Base-by-base conservation (phyloP, 23 tunicate genomes). In the Diplosoma virens region DNA sequence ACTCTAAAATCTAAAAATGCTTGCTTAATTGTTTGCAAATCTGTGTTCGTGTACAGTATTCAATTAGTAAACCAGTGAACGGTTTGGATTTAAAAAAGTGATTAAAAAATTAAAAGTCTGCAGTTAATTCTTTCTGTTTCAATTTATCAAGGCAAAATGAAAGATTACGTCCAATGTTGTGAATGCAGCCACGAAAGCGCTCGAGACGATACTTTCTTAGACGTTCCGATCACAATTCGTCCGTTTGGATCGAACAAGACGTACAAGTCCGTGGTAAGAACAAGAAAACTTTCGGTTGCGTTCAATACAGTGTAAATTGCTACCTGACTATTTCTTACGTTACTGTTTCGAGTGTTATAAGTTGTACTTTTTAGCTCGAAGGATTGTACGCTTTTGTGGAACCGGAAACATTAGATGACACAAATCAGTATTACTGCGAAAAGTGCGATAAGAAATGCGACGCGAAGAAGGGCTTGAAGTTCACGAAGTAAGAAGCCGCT, bases 101-200 rank as follows among this genome's bases (percentile, higher is more conserved):
- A n/a, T n/a, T n/a, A n/a, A n/a, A n/a, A n/a, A n/a, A n/a, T n/a
- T n/a, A n/a, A n/a, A n/a, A n/a, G n/a, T n/a, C n/a, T n/a, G n/a
- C n/a, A n/a, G n/a, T n/a, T n/a, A n/a, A n/a, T n/a, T n/a, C n/a
- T n/a, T n/a, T n/a, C n/a, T n/a, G n/a, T n/a, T n/a, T n/a, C n/a
- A n/a, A n/a, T n/a, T n/a, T 41, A 27, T 66, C 2, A 71, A 89
- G 96, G 96, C 25, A 82, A 47, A 32, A 89, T 89, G 96, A 89
- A 82, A 71, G 96, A 89, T 64, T 89, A 82, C 53, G 96, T 89
- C 7, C 96, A 89, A 77, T 89, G 96, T 36, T 87, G 81, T 48
- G 96, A 83, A 60, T 89, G 96, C 50, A 45, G 66, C 3, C 77
- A 89, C 52, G 88, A 83, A 37, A 89, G 86, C 53, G 84, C 88